These are phyloP conservation scores for Eristalis arbustorum DNA, from an alignment of 2,888 invertebrate species.

Conservation along the genomic window DNA sequence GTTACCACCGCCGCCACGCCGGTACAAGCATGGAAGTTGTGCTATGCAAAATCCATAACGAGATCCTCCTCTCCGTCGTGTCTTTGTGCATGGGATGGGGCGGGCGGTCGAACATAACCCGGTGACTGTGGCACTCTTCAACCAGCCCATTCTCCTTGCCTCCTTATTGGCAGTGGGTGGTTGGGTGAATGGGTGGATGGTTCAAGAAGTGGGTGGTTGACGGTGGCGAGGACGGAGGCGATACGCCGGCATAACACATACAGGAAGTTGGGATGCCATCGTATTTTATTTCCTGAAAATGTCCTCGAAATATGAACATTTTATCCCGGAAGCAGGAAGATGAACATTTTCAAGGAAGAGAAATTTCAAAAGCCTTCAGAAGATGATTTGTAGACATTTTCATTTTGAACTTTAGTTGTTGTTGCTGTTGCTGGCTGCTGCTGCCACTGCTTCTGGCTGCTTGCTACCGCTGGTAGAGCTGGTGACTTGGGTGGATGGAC, in stretches of 20 bases:
- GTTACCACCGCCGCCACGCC: slow-evolving; percentile 15
- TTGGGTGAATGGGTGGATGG: slow-evolving; percentile 29
- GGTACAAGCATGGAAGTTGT: slow-evolving; percentile 46
- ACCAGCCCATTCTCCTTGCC: slow-evolving; percentile 6
- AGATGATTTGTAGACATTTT: slow-evolving; percentile 73
- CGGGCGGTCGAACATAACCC: not conserved
- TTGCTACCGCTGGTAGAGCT: slow-evolving; percentile 23
- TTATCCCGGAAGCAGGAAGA: slow-evolving; percentile 81
- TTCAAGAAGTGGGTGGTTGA: not conserved
- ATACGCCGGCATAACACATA: slow-evolving; percentile 70
- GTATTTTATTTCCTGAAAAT: slow-evolving; percentile 81
- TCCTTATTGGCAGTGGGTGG: slow-evolving; percentile 66
- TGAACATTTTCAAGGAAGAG: slow-evolving; percentile 80
- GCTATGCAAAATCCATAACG: slow-evolving; percentile 69
- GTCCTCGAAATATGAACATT: slow-evolving; percentile 81
- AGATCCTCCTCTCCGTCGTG: slow-evolving; percentile 52
- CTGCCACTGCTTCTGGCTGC: slow-evolving; percentile 4
- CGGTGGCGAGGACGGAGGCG: slow-evolving; percentile 1
- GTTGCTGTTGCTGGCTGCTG: slow-evolving; percentile 32
- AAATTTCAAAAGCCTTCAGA: slow-evolving; percentile 75
- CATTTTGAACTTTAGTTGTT: slow-evolving; percentile 68
- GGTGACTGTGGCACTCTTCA: slow-evolving; percentile 1
- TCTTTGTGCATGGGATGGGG: not conserved
- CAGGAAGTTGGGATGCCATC: slow-evolving; percentile 78
- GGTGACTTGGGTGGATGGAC: slow-evolving; percentile 45